phyloP scores from a whole-genome alignment of 2,888 invertebrate genomes.

The Agonum fuliginosum region DNA sequence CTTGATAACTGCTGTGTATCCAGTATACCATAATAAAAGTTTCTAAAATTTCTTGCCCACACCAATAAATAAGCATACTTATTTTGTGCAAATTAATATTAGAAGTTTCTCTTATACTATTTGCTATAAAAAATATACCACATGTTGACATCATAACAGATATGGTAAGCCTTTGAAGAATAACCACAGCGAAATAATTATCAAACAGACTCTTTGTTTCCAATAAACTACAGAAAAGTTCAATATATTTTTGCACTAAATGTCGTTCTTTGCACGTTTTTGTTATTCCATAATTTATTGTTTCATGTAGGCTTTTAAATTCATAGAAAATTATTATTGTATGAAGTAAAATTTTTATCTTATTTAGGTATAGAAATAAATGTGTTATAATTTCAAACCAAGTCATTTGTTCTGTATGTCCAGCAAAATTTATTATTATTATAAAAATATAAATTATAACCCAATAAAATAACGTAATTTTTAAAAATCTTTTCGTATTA shows the following conservation, averaged over 20 bases:
- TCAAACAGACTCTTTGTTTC: neutral
- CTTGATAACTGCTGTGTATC: neutral
- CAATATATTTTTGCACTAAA: neutral
- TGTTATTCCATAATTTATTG: neutral
- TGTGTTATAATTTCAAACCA: neutral
- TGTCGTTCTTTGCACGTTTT: neutral
- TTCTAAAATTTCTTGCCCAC: neutral
- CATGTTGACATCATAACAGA: neutral
- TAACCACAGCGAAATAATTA: neutral
- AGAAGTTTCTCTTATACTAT: neutral
- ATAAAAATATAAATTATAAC: neutral
- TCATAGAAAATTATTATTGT: neutral
- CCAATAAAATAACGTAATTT: neutral
- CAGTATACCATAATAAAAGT: neutral
- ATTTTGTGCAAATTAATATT: neutral
- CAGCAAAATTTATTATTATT: neutral
- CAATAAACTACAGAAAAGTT: neutral
- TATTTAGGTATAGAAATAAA: neutral
- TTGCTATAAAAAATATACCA: slow-evolving; percentile 4
- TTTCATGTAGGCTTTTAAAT: neutral
- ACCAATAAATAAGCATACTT: neutral
- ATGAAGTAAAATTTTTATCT: neutral
- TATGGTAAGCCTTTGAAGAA: neutral
- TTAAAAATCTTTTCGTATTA: neutral
- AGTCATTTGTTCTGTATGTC: neutral